Base-by-base conservation (phyloP, 1,140 invertebrate genomes). In the Procambarus virginalis region DNA sequence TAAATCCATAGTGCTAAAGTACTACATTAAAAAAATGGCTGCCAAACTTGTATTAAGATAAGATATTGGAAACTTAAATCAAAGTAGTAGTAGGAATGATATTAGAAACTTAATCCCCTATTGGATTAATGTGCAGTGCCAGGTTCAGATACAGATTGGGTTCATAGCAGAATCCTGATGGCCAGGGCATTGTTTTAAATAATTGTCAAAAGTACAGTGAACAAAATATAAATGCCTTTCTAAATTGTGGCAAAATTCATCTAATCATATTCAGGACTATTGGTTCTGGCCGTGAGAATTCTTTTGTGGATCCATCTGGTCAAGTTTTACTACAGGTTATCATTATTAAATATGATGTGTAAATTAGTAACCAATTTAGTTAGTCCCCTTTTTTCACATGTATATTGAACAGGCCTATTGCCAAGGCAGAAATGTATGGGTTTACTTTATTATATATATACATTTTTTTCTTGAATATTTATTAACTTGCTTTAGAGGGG, bases 1-100 rank as follows among this genome's bases (percentile, higher is more conserved):
- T 73, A 73, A 73, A 73, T 73, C 68, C 68, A 73, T 73, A 73
- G 68, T 73, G 68, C 68, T 73, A 73, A 73, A 73, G 68, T 73
- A 68, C 64, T 68, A 55, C 22, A 20, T 73, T 73, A 73, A 73
- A 73, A 73, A 70, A 73, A 73, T 34, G 68, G 68, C n/a, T 73
- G 68, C 68, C n/a, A 73, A 34, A 73, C 68, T 73, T 34, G 22
- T 73, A 9, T 73, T 73, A 73, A 73, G 22, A 10, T 73, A 73
- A 73, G 68, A 73, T 73, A 34, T 73, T 73, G 68, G 34, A 73
- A 73, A 73, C 60, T 73, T 73, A 73, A 73, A 8, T 73, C 68
- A 45, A 73, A 73, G 68, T n/a, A 73, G 20, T 73, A 34, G n/a
- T 73, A 73, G 68, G 22, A 73, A 73, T 34, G 22, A 34, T 34